Conservation (phyloP, 1,140 invertebrate genomes). For the Argopecten irradians region DNA sequence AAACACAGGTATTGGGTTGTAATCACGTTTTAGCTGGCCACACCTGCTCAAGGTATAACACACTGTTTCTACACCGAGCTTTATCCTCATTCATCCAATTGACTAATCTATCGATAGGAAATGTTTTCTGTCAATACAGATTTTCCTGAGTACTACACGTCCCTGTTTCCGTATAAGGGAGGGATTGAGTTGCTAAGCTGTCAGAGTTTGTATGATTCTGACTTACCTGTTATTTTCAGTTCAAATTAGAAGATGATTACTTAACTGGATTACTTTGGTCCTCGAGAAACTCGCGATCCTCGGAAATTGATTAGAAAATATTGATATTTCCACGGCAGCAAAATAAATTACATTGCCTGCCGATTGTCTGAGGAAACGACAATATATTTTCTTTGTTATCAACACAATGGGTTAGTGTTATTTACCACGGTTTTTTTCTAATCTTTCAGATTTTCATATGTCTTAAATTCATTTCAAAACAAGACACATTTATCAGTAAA, state of each 20-base stretch:
- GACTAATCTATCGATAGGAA: background rate
- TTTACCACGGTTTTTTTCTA: no score
- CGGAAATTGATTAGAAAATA: constrained; percentile 2
- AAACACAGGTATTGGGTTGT: background rate
- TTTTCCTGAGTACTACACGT: background rate
- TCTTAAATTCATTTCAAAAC: no score
- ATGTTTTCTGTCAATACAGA: constrained; percentile 17
- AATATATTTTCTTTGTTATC: no score
- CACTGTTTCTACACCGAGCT: background rate
- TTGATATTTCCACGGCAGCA: background rate
- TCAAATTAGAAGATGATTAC: background rate
- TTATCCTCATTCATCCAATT: background rate
- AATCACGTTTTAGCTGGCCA: background rate
- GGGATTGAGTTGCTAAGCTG: background rate
- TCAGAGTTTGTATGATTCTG: background rate
- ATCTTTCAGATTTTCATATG: no score
- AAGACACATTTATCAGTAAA: no score
- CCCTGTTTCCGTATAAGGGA: background rate
- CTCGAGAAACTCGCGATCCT: background rate
- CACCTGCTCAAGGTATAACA: background rate
- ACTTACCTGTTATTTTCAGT: background rate
- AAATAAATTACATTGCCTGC: background rate
- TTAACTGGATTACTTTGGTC: background rate
- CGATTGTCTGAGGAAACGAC: background rate
- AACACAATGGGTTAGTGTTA: no score